Conservation (phyloP, 2,113 vertebrate species). For the Asarcornis scutulata region DNA sequence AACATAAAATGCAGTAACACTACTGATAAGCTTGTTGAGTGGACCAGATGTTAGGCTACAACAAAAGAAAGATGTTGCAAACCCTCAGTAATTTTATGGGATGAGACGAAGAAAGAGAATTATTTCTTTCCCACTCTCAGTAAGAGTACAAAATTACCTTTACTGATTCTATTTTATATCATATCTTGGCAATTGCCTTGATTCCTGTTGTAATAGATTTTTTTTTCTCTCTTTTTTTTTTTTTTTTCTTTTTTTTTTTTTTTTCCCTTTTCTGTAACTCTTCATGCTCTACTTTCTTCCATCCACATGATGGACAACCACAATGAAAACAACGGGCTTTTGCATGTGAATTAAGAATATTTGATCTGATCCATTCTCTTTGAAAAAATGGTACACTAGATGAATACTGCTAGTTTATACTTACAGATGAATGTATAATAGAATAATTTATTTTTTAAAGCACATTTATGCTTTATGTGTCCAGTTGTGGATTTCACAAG, state of each 20-base stretch:
- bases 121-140: not conserved
- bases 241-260: not conserved
- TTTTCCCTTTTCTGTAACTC: not conserved
- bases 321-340: not conserved
- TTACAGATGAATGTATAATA: not conserved
- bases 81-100: not conserved
- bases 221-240: not conserved
- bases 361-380: not conserved
- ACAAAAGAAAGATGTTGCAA: not conserved
- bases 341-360: not conserved
- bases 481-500: not conserved
- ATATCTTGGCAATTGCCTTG: not conserved
- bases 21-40: not conserved
- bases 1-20: not conserved
- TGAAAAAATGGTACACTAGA: not conserved
- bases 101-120: not conserved
- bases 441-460: not conserved
- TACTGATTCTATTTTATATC: not conserved
- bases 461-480: not conserved
- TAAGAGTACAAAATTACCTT: not conserved
- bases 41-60: not conserved
- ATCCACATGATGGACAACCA: too few relatives aligned
- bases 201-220: not conserved
- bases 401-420: not conserved
- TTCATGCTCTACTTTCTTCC: not conserved